Evolutionary conservation across 2,888 invertebrate species (phyloP), one percentile per base, ranked within the genome.

Genomic region (Zhengitettix transpicula): DNA sequence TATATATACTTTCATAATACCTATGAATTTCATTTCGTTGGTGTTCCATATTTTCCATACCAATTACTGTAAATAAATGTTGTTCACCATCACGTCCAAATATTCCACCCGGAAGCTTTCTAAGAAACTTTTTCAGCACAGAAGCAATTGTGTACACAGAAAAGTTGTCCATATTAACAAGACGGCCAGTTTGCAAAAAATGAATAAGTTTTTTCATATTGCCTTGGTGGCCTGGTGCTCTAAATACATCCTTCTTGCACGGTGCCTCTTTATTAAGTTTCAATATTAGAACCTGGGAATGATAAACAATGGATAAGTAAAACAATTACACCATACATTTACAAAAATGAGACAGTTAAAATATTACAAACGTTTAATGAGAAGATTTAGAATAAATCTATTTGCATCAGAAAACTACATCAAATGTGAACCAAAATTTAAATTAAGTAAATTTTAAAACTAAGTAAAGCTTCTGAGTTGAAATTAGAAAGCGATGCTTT

Each of bases 131-230:
- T 79, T 98, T 98, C 64, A 98, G 80, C 62, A 98, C 97, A 74
- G 96, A 96, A 61, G 98, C 97, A 69, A 98, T 94, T 40, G 98
- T 98, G 75, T 97, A 96, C 64, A 97, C 94, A 64, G 92, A 93
- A 74, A 92, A 95, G 73, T 94, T 93, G 72, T 92, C 92, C 70
- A 93, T 90, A 75, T 93, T 93, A 61, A 93, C 90, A 66, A 93
- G 77, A 58, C 92, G 81, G 52, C 93, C 93, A 62, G 89, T 86
- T 74, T 66, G 66, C 40, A 93, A 79, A 72, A 93, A 93, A 71
- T 92, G 92, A 67, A 90, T 89, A 51, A 93, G 78, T 72, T 92
- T 92, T 73, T 93, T 93, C 90, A 92, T 92, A 65, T 90, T 90
- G 17, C 89, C 92, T 75, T 94, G 93, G 72, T 95, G 92, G 1